Evolutionary conservation across 2,888 invertebrate genomes (phyloP).

Genomic region (Eugnorisma glareosa): DNA sequence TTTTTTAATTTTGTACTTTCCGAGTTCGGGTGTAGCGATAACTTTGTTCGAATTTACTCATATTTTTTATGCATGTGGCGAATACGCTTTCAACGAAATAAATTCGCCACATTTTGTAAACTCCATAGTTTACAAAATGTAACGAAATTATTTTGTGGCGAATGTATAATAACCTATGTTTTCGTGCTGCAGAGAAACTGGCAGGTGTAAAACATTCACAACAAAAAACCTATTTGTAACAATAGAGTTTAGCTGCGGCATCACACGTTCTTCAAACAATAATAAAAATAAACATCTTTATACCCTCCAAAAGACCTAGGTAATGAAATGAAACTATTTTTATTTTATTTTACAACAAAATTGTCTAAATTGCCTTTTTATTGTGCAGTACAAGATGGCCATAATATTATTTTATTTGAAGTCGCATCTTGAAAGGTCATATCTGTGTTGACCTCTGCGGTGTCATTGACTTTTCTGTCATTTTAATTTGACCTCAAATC

Average conservation of each 20-base stretch:
- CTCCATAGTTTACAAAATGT: no score
- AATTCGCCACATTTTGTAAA: no score
- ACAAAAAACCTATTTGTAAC: no score
- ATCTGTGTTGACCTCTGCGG: constrained; percentile 41
- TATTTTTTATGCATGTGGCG: no score
- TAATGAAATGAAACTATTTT: constrained; percentile 6
- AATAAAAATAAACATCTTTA: not conserved
- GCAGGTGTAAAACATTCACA: not conserved
- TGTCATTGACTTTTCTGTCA: constrained; percentile 66
- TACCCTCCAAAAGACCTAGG: constrained; percentile 18
- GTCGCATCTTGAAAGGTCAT: constrained; percentile 49
- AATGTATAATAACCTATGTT: no score
- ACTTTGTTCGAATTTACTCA: no score
- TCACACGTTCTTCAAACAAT: not conserved
- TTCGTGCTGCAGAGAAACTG: not conserved
- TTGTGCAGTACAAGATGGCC: constrained; percentile 8
- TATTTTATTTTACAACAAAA: constrained; percentile 8
- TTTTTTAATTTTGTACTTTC: no score
- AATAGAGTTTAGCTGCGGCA: not conserved
- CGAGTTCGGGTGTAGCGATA: no score
- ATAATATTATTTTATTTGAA: constrained; percentile 23
- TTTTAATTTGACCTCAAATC: constrained; percentile 55
- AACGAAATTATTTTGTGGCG: no score
- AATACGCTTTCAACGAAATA: no score
- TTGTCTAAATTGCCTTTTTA: constrained; percentile 16